A percentile compares a stretch with the other conserved stretches of the same genome.
phyloP scores from a whole-genome alignment of 2,113 vertebrate species.

The Nothoprocta perdicaria region DNA sequence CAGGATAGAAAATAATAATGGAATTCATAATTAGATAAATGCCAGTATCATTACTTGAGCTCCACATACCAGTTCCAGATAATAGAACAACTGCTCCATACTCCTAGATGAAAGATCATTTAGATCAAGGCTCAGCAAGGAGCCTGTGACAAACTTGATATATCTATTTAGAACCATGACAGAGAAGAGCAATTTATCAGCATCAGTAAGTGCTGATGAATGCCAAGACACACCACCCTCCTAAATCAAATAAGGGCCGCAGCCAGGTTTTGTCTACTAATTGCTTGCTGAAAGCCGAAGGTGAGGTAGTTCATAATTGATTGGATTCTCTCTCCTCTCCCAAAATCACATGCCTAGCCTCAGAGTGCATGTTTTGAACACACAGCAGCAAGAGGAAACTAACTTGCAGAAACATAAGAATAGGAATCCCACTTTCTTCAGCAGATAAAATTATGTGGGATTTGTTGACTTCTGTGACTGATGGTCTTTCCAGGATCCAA shows the following conservation, averaged over 20 bases:
- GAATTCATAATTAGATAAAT: conserved; percentile 67
- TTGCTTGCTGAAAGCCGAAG: conserved; percentile 53
- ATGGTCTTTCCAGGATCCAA: not conserved
- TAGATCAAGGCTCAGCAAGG: conserved; percentile 21
- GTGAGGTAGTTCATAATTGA: conserved; percentile 32
- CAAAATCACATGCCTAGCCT: not conserved
- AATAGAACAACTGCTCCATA: conserved; percentile 23
- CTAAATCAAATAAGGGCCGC: conserved; percentile 57
- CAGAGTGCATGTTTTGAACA: not conserved
- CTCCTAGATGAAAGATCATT: conserved; percentile 30
- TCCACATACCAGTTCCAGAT: not conserved
- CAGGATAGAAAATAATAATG: conserved; percentile 64
- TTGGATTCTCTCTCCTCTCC: conserved; percentile 12
- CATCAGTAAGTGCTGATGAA: conserved; percentile 58
- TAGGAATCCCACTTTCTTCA: not conserved
- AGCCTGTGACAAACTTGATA: conserved; percentile 35
- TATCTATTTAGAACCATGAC: conserved; percentile 43
- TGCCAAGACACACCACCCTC: conserved; percentile 42
- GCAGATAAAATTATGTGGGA: not conserved
- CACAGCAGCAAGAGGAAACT: not conserved
- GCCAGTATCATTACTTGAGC: conserved; percentile 39
- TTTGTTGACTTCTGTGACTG: not conserved
- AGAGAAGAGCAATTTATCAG: conserved; percentile 56
- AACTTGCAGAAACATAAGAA: not conserved
- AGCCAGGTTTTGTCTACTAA: conserved; percentile 50